These are phyloP conservation scores for Ophthalmolycus amberensis DNA, from an alignment of 2,113 vertebrate species.

Conservation along the genomic window DNA sequence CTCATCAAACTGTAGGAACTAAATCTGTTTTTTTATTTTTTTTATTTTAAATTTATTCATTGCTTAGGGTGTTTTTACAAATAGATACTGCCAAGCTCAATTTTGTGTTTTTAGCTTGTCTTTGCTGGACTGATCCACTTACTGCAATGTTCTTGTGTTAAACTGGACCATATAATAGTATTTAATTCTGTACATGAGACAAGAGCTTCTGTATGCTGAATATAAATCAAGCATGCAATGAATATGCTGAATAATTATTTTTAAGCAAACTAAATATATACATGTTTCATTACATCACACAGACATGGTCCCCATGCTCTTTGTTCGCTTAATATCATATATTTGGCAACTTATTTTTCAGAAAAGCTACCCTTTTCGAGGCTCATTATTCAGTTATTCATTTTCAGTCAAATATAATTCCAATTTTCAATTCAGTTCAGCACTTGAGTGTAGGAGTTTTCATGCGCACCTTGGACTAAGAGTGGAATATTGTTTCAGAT, in stretches of 20 bases:
- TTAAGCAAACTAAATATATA: neutral
- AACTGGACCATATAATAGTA: neutral
- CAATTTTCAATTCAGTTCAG: constrained; percentile 20
- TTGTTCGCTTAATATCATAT: constrained; percentile 5
- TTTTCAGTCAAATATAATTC: constrained; percentile 40
- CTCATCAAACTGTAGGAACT: neutral
- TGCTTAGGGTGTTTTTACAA: neutral
- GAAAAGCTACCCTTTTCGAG: neutral
- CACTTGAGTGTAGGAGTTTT: neutral
- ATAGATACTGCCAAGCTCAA: neutral
- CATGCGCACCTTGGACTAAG: neutral
- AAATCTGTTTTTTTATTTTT: neutral
- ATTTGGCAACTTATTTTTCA: constrained; percentile 21
- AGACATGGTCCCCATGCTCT: neutral
- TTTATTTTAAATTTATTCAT: neutral
- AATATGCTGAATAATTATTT: constrained; percentile 40
- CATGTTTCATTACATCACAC: constrained; percentile 2
- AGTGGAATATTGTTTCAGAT: neutral
- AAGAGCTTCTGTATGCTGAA: constrained; percentile 15
- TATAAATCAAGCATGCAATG: constrained; percentile 50
- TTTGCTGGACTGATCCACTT: neutral
- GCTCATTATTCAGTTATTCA: constrained; percentile 27
- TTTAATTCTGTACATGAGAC: constrained; percentile 3
- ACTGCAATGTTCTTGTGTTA: neutral
- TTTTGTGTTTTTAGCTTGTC: neutral